Conservation (phyloP, 2,113 vertebrate genomes). For the Riparia riparia region DNA sequence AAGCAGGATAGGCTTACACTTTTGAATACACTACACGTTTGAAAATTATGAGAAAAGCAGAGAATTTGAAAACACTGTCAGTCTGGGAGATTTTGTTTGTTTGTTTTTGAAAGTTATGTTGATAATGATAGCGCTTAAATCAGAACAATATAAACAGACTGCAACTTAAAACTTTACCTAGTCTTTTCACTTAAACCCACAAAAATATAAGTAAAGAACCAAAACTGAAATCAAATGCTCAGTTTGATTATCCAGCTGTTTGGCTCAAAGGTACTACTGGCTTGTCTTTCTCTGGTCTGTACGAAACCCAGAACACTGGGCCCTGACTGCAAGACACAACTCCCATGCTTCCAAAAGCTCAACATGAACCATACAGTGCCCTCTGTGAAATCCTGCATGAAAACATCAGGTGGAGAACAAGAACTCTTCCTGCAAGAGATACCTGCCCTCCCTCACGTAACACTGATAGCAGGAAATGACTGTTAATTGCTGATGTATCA, state of each 20-base stretch:
- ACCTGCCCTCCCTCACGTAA: fast-evolving
- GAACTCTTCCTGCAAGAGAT: neutral
- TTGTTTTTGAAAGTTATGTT: neutral
- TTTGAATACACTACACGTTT: neutral
- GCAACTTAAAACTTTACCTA: neutral
- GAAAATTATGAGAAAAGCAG: neutral
- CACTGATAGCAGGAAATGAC: fast-evolving
- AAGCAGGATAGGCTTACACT: neutral
- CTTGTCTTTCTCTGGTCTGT: neutral
- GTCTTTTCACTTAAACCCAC: neutral
- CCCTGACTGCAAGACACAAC: neutral
- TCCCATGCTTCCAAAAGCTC: neutral
- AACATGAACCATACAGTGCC: neutral
- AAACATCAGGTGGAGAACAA: neutral
- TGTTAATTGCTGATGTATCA: neutral
- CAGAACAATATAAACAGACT: neutral
- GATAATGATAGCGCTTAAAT: neutral
- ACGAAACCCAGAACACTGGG: neutral
- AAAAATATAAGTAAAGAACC: neutral
- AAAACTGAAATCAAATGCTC: neutral
- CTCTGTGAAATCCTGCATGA: neutral
- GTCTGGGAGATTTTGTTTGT: neutral
- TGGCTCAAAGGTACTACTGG: neutral
- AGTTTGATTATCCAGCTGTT: neutral
- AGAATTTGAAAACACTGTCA: neutral